Conservation (phyloP, 1,140 invertebrate genomes). For the Zophobas morio region DNA sequence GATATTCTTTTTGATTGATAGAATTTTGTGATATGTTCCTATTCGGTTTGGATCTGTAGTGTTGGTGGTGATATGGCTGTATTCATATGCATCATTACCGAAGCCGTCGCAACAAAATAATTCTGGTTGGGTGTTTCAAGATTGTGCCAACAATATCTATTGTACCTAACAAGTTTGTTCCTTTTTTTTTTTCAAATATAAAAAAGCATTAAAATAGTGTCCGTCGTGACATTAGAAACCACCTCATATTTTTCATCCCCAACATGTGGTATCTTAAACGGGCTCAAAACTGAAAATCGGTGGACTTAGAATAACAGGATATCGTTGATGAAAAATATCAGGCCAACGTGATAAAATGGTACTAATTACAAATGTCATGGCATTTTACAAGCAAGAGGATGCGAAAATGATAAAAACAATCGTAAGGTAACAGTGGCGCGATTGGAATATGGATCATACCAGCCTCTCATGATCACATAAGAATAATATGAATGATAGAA, state of each 20-base stretch:
- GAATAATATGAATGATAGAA: constrained; percentile 18
- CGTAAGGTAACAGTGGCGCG: constrained; percentile 21
- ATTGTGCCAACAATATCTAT: constrained; percentile 32
- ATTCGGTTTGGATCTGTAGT: constrained; percentile 17
- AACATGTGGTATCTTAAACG: constrained; percentile 30
- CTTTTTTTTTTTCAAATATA: constrained; percentile 18
- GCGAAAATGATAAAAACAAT: constrained; percentile 37
- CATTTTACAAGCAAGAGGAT: constrained; percentile 32
- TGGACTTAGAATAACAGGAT: not conserved
- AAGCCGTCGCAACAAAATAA: not conserved
- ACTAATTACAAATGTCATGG: constrained; percentile 41
- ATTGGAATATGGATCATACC: constrained; percentile 44
- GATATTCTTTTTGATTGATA: constrained; percentile 37
- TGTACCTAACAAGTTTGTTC: constrained; percentile 27
- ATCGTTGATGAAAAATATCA: constrained; percentile 42
- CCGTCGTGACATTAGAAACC: constrained; percentile 22
- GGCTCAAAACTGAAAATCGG: constrained; percentile 25
- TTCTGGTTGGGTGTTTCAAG: constrained; percentile 43
- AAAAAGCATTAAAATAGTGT: constrained; percentile 24
- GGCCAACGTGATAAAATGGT: constrained; percentile 33
- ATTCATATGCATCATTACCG: constrained; percentile 47
- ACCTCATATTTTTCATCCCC: constrained; percentile 38
- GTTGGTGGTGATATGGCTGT: constrained; percentile 28
- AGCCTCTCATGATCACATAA: constrained; percentile 47
- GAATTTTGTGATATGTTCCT: constrained; percentile 28